phyloP scores from a whole-genome alignment of 1,140 invertebrate genomes.

The Monomorium pharaonis region DNA sequence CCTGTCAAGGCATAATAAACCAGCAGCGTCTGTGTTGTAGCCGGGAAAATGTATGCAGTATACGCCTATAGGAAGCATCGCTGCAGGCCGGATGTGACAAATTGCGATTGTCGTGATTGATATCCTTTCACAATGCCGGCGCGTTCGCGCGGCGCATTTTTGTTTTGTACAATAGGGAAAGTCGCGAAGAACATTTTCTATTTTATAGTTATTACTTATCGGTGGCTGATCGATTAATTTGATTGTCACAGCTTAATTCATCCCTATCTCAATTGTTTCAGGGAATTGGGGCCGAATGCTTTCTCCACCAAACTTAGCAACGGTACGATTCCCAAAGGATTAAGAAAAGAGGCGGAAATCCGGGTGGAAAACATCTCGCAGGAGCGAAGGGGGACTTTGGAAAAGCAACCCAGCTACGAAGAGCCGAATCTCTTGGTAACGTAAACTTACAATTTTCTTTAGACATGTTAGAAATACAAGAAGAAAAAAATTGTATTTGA shows the following conservation, averaged over 20 bases:
- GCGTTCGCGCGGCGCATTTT: slow-evolving; percentile 40
- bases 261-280: slow-evolving; percentile 57
- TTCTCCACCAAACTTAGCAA: slow-evolving; percentile 81
- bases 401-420: slow-evolving; percentile 81
- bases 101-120: slow-evolving; percentile 76
- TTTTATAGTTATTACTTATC: slow-evolving; percentile 6
- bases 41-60: slow-evolving; percentile 45
- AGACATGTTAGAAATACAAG: neutral
- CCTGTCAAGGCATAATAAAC: slow-evolving; percentile 31
- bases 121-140: slow-evolving; percentile 64
- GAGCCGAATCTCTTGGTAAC: slow-evolving; percentile 81
- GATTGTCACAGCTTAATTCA: neutral
- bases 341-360: slow-evolving; percentile 73
- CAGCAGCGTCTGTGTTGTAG: neutral
- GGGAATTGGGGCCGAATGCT: slow-evolving; percentile 71
- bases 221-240: slow-evolving; percentile 22
- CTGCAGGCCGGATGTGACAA: slow-evolving; percentile 65
- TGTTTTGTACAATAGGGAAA: slow-evolving; percentile 35
- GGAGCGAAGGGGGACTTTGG: slow-evolving; percentile 76
- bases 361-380: slow-evolving; percentile 64
- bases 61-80: slow-evolving; percentile 47
- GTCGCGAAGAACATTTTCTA: neutral
- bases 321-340: slow-evolving; percentile 81
- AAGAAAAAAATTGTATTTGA: neutral
- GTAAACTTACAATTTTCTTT: slow-evolving; percentile 40